Evolutionary conservation across 2,113 vertebrate species (phyloP).

Genomic region (Dermatemys mawii): DNA sequence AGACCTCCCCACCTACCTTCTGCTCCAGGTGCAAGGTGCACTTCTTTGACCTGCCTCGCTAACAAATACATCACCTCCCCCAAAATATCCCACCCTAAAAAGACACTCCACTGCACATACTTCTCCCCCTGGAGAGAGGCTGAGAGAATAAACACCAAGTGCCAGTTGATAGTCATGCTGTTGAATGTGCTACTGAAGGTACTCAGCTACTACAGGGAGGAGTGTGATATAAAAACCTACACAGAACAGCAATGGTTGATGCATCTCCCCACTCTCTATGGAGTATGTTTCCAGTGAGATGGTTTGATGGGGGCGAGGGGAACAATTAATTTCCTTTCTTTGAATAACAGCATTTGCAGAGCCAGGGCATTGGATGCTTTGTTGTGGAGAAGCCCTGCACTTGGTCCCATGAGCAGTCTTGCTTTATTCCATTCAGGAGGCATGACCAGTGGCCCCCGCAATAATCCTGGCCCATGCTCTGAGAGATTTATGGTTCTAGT

Average conservation of each 20-base stretch:
- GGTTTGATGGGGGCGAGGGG: no score
- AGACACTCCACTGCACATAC: background rate
- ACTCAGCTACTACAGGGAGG: no score
- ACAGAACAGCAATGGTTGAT: background rate
- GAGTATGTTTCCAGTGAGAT: background rate
- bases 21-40: background rate
- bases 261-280: background rate
- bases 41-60: background rate
- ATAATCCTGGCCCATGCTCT: background rate
- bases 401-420: background rate
- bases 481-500: background rate
- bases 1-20: background rate
- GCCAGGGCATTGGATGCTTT: background rate
- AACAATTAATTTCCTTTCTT: background rate
- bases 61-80: background rate
- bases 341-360: background rate
- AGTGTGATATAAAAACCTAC: background rate
- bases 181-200: no score
- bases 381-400: background rate
- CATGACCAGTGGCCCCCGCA: background rate
- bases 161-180: background rate
- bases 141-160: background rate
- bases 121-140: background rate
- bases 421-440: background rate
- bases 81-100: no score